Evolutionary conservation across 1,140 invertebrate genomes (phyloP), one percentile per base, ranked within the genome.

Genomic region (Drosophila lacteicornis): DNA sequence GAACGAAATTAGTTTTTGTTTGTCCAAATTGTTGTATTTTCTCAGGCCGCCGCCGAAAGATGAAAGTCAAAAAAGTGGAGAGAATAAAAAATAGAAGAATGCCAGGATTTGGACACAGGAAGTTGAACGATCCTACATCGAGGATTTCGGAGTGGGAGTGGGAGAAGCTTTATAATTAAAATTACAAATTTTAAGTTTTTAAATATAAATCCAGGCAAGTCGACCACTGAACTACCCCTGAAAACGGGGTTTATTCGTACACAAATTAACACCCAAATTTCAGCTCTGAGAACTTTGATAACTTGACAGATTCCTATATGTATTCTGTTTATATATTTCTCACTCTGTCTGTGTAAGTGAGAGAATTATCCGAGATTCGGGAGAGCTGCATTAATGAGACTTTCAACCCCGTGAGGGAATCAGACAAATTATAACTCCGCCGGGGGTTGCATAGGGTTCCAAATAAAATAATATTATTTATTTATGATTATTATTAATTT

Each of bases 11-110:
- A 62, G 19, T 51, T 70, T 66, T 62, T 87, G 66, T 88, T 88
- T 88, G 49, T 62, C 43, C 78, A 81, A 75, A 79, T 51, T 88
- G 84, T 84, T 90, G 62, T 62, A 53, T 66, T 88, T 88, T 87
- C 83, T 80, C 85, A 87, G 79, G 70, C 59, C 50, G 70, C 68
- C 40, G 36, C 36, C 53, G 51, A 60, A 63, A 87, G 80, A 83
- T 83, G 77, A 80, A 86, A 86, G 82, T 79, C 74, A 47, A 19
- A 70, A 22, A 22, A 25, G 15, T 40, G 11, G 15, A 38, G 36
- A 11, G n/a, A 33, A 27, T 9, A 42, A 45, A 36, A 15, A 12
- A 62, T 3, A 19, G 1, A 43, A 17, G 30, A 70, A 9, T 51
- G 22, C 49, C 40, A 59, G 60, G 40, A 60, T 36, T 51, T 36